These are phyloP conservation scores for Darevskia nairensis DNA, from an alignment of 2,797 vertebrate genomes.

Conservation along the genomic window DNA sequence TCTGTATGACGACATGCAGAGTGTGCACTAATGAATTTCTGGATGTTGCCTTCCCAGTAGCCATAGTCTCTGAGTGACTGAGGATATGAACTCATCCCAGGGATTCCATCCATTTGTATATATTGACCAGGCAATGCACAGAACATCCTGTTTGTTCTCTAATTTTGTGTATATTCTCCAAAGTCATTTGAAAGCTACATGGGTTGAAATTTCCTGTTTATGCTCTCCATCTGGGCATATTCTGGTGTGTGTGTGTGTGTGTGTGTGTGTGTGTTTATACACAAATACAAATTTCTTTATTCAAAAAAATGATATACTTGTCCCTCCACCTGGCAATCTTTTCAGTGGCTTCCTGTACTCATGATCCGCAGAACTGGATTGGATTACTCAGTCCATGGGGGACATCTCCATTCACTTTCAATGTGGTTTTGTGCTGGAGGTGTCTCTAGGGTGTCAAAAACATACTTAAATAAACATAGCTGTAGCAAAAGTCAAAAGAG, in stretches of 20 bases:
- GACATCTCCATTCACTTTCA: background rate
- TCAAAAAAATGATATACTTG: background rate
- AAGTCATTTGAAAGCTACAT: background rate
- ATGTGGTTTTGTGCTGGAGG: background rate
- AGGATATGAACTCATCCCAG: background rate
- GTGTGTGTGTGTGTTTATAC: background rate
- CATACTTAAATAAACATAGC: conserved; percentile 6
- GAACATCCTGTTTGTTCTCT: background rate
- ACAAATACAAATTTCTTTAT: background rate
- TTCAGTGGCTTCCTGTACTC: background rate
- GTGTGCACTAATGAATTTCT: background rate
- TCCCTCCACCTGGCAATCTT: background rate
- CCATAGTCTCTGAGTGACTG: background rate
- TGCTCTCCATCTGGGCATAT: background rate
- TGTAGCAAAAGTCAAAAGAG: background rate
- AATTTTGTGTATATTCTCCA: background rate
- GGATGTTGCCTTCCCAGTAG: background rate
- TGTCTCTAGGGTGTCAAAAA: background rate
- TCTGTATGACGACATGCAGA: background rate
- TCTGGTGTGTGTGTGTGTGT: background rate
- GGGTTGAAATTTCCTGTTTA: background rate
- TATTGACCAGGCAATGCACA: background rate
- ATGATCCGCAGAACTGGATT: background rate
- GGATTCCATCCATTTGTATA: background rate
- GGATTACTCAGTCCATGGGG: background rate